Percentiles rank a stretch among this genome's conserved stretches.
Conservation (phyloP, 2,888 invertebrate genomes). For the Formica aserva region DNA sequence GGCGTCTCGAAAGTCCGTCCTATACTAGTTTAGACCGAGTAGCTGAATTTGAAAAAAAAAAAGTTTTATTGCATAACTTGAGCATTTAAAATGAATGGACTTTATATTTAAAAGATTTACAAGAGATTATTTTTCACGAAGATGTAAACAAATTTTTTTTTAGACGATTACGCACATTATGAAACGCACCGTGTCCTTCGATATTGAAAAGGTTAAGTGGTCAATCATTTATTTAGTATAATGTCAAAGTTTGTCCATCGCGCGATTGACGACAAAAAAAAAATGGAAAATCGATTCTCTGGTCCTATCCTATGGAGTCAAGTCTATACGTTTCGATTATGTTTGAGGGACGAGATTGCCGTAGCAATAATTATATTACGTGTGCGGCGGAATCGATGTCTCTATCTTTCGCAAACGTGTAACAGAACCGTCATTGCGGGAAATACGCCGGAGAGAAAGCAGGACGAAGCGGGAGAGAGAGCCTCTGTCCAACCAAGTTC, state of each 20-base stretch:
- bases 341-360: slow-evolving; percentile 50
- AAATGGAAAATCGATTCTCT: slow-evolving; percentile 60
- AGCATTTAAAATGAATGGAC: not conserved
- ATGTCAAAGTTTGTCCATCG: slow-evolving; percentile 35
- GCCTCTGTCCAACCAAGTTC: slow-evolving; percentile 9
- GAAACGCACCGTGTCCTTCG: not conserved
- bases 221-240: not conserved
- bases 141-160: not conserved
- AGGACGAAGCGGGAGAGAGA: slow-evolving; percentile 44
- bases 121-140: not conserved
- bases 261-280: slow-evolving; percentile 21
- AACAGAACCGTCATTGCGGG: slow-evolving; percentile 38
- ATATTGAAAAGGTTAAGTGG: not conserved
- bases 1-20: not conserved
- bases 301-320: not conserved
- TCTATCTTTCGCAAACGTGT: slow-evolving; percentile 55
- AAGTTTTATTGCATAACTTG: not conserved
- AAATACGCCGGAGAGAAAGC: slow-evolving; percentile 58
- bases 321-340: not conserved
- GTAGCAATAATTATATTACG: slow-evolving; percentile 65
- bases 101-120: not conserved
- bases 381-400: slow-evolving; percentile 60
- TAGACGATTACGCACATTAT: not conserved
- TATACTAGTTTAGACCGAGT: not conserved
- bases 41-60: not conserved